Percentiles rank a stretch among this genome's conserved stretches.
These are phyloP conservation scores for Syngnathus typhle DNA, from an alignment of 2,113 vertebrate genomes.

Conservation along the genomic window DNA sequence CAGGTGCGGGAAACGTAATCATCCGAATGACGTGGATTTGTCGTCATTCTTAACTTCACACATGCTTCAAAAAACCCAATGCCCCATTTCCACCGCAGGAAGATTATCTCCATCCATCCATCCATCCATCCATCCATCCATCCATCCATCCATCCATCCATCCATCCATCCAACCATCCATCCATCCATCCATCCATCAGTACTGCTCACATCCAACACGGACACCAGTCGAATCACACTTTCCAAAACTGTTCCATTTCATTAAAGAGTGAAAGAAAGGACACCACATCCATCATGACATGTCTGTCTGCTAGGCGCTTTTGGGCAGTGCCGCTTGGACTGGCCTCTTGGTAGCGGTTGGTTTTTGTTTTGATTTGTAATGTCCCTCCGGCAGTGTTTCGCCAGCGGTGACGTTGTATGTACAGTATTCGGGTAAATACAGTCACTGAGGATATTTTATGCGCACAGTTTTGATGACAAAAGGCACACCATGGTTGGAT, in stretches of 20 bases:
- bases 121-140: no score
- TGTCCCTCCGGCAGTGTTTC: constrained; percentile 28
- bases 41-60: neutral
- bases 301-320: constrained; percentile 16
- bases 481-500: neutral
- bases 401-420: constrained; percentile 40
- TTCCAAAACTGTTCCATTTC: constrained; percentile 4
- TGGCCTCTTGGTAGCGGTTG: constrained; percentile 21
- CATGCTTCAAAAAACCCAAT: neutral
- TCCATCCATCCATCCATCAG: no score
- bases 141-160: no score
- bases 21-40: neutral
- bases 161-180: no score
- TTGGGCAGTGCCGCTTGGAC: neutral
- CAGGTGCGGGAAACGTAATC: neutral
- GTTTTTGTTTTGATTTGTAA: constrained; percentile 34
- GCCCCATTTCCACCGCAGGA: neutral
- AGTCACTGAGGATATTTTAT: constrained; percentile 27
- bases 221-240: no score
- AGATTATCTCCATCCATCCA: neutral
- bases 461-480: constrained; percentile 29
- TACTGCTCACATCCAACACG: no score
- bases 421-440: constrained; percentile 21
- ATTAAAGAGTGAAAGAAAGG: constrained; percentile 12
- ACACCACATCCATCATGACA: constrained; percentile 9